A percentile compares a stretch with the other conserved stretches of the same genome.
Evolutionary conservation across 2,113 vertebrate species (phyloP).

Genomic region (Megatriorchis doriae): DNA sequence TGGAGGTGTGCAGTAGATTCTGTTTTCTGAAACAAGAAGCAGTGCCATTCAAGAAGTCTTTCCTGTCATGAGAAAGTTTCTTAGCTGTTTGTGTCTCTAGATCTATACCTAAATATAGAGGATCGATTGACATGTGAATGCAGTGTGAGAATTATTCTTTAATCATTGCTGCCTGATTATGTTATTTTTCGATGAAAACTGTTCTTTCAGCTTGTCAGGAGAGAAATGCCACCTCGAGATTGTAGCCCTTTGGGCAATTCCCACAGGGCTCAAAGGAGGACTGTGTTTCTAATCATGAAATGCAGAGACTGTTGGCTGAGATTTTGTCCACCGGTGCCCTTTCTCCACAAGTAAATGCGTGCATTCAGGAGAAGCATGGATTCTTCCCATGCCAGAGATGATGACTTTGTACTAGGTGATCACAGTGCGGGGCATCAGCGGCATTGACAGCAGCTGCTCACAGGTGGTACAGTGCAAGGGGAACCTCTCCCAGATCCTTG

Average conservation of each 20-base stretch:
- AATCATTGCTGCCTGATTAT: neutral
- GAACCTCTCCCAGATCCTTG: neutral
- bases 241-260: neutral
- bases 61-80: neutral
- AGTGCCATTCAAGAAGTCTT: neutral
- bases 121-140: rapidly evolving
- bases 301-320: neutral
- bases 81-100: neutral
- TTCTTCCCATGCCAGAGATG: neutral
- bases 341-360: neutral
- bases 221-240: neutral
- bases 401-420: neutral
- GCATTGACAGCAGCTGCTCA: neutral
- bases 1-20: neutral
- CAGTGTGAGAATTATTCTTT: neutral
- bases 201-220: neutral
- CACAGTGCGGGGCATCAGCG: neutral
- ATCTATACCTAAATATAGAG: neutral
- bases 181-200: neutral
- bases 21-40: neutral
- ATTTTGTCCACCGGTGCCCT: neutral
- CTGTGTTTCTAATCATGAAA: neutral
- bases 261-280: neutral
- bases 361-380: neutral
- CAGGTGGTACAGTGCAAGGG: neutral